Evolutionary conservation across 1,140 invertebrate genomes (phyloP), one percentile per base, ranked within the genome.

Genomic region (Choristoneura fumiferana): DNA sequence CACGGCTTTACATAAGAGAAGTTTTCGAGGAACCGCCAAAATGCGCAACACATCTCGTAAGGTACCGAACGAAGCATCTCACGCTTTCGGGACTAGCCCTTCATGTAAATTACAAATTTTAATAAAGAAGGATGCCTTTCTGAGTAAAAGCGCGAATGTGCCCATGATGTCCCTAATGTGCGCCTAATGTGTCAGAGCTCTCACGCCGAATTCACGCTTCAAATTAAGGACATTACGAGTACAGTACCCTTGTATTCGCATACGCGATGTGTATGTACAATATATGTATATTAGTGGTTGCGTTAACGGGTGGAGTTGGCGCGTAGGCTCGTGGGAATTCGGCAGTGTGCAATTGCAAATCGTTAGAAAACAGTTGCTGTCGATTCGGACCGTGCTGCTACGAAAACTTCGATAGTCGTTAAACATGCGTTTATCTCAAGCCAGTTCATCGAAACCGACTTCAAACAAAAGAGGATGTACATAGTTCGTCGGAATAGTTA

Each of bases 201-300:
- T 49, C 43, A 49, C 43, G 43, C 43, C 18, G 43, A 49, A 49
- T 49, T 13, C 43, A 49, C 43, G 43, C 43, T 49, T 49, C 43
- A 22, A 49, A 49, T 49, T 49, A 49, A 49, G 43, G 43, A 49
- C 43, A 49, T 49, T 49, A 49, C n/a, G n/a, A n/a, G n/a, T n/a
- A n/a, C 43, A n/a, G 43, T 18, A 29, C 43, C 43, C 43, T 49
- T 22, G 43, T 49, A 22, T n/a, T n/a, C 29, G 43, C 18, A 15
- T 22, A 17, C 12, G 18, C 15, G 17, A 17, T n/a, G 15, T 43
- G 40, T 43, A 22, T 43, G 40, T 22, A n/a, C n/a, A n/a, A n/a
- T 29, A 49, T 17, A 49, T 49, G 43, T 49, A 22, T 17, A 49
- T 49, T 49, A 22, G 43, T 49, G 43, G 43, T 18, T n/a, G 43